Percentiles rank a stretch among this genome's conserved stretches.
Evolutionary conservation across 2,113 vertebrate genomes (phyloP).

Genomic region (Acrocephalus arundinaceus): DNA sequence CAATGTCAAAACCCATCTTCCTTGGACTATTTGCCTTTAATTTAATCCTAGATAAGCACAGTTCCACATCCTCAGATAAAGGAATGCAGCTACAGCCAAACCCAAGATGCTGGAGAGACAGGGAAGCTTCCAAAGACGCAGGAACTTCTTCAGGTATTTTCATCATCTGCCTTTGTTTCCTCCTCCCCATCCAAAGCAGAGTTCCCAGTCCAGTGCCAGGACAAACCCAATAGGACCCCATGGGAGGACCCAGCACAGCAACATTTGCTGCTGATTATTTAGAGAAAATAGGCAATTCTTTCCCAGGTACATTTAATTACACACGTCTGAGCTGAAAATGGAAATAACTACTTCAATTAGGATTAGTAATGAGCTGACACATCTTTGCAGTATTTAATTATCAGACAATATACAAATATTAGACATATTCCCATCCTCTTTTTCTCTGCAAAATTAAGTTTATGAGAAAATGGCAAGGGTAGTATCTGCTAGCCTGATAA

Average conservation of each 20-base stretch:
- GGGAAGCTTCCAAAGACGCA: neutral
- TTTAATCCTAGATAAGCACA: neutral
- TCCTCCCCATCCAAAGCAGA: neutral
- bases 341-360: slow-evolving; percentile 29
- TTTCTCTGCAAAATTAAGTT: neutral
- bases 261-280: neutral
- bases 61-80: neutral
- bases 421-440: neutral
- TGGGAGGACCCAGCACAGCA: neutral
- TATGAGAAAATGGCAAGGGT: neutral
- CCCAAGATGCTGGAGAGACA: neutral
- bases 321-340: neutral
- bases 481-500: neutral
- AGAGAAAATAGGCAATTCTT: neutral
- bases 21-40: neutral
- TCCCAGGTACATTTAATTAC: slow-evolving; percentile 44
- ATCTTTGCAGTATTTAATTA: slow-evolving; percentile 30
- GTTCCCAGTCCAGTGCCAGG: neutral
- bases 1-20: neutral
- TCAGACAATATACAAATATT: neutral
- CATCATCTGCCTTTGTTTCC: neutral
- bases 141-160: neutral
- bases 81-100: neutral
- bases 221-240: neutral
- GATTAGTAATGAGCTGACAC: slow-evolving; percentile 1